phyloP scores from a whole-genome alignment of 2,113 vertebrate genomes.

The Oncorhynchus clarkii region DNA sequence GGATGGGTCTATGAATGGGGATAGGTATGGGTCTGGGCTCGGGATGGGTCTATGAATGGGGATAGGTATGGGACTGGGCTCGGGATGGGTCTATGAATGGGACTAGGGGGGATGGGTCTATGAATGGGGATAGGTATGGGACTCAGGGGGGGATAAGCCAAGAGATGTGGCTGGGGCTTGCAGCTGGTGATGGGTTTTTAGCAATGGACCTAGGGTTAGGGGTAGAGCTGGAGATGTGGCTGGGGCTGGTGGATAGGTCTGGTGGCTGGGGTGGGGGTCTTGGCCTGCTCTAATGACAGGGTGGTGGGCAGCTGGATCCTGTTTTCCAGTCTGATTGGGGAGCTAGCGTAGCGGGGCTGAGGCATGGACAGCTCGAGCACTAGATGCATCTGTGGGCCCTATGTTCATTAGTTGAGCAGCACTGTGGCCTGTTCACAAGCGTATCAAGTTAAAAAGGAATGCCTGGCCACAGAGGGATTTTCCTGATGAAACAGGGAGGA shows the following conservation, averaged over 20 bases:
- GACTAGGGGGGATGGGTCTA: conserved; percentile 11
- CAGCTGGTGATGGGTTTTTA: conserved; percentile 30
- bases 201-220: background rate
- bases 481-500: conserved; percentile 44
- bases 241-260: conserved; percentile 25
- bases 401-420: conserved; percentile 72
- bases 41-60: too few relatives aligned
- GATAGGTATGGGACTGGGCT: too few relatives aligned
- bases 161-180: conserved; percentile 21
- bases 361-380: conserved; percentile 20
- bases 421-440: conserved; percentile 71
- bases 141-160: conserved; percentile 19
- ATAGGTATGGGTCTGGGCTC: too few relatives aligned
- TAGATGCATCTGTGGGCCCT: conserved; percentile 58
- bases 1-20: conserved; percentile 19
- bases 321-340: conserved; percentile 64
- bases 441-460: conserved; percentile 77
- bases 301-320: conserved; percentile 72
- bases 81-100: too few relatives aligned
- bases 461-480: conserved; percentile 71
- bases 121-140: conserved; percentile 32
- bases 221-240: conserved; percentile 27
- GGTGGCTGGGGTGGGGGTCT: conserved; percentile 17
- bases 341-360: conserved; percentile 42
- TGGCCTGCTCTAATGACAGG: conserved; percentile 61